Conservation (phyloP, 2,113 vertebrate genomes). For the Brachypteracias leptosomus region DNA sequence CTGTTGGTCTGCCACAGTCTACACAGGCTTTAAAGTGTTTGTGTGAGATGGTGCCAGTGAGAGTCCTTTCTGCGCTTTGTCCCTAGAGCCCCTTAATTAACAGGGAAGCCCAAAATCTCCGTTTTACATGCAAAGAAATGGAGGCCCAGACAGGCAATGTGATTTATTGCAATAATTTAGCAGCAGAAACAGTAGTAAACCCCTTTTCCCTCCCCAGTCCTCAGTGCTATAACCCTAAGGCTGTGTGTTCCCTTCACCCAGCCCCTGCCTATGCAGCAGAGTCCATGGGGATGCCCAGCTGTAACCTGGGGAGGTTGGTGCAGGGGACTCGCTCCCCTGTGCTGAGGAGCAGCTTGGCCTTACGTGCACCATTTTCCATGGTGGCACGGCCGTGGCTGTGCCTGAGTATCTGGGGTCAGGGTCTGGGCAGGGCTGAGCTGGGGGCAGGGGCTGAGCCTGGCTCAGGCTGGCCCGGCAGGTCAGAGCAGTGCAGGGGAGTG, state of each 20-base stretch:
- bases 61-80: neutral
- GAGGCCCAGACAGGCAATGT: neutral
- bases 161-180: neutral
- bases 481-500: neutral
- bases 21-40: neutral
- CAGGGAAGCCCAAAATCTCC: neutral
- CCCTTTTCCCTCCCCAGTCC: neutral
- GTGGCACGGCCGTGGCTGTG: accelerated
- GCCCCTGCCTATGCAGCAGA: neutral
- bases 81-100: neutral
- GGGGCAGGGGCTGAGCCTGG: accelerated
- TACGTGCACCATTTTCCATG: accelerated
- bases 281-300: neutral
- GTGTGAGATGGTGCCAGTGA: neutral
- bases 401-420: neutral
- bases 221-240: neutral
- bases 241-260: accelerated
- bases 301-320: neutral
- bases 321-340: accelerated
- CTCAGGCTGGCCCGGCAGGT: neutral
- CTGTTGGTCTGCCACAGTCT: neutral
- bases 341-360: neutral
- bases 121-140: neutral
- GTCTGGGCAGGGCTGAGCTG: neutral
- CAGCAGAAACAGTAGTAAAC: neutral